A percentile compares a stretch with the other conserved stretches of the same genome.
phyloP scores from a whole-genome alignment of 2,888 invertebrate genomes.

The Melinaea marsaeus region DNA sequence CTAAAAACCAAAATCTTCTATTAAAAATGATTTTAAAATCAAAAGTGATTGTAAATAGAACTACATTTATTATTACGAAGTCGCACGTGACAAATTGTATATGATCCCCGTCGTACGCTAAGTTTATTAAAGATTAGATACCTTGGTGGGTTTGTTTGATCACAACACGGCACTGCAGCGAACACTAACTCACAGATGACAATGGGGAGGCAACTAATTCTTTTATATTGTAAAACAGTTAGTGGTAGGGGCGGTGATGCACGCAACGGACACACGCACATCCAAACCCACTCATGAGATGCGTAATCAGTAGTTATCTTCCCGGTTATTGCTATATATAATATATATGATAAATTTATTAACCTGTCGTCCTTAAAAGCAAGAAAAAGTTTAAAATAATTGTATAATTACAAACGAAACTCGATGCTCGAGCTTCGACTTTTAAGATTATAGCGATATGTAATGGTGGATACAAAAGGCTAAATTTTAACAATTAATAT shows the following conservation, averaged over 20 bases:
- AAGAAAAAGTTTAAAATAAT: constrained; percentile 18
- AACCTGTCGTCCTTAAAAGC: constrained; percentile 20
- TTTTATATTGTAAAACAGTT: constrained; percentile 66
- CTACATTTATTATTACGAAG: constrained; percentile 7
- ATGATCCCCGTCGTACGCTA: constrained; percentile 15
- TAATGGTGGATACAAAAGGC: not conserved
- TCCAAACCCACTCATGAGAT: not conserved
- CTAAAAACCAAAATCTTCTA: too few species aligned
- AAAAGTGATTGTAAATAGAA: constrained; percentile 7
- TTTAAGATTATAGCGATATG: constrained; percentile 11
- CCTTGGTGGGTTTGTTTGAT: constrained; percentile 55
- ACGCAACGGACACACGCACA: constrained; percentile 34
- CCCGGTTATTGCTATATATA: not conserved
- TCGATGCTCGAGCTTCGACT: constrained; percentile 11
- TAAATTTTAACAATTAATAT: not conserved
- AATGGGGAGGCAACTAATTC: constrained; percentile 55
- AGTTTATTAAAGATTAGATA: constrained; percentile 36
- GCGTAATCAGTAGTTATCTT: constrained; percentile 7
- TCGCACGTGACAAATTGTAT: constrained; percentile 11
- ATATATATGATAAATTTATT: not conserved
- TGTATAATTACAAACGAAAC: constrained; percentile 19
- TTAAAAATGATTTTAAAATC: not conserved
- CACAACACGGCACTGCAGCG: constrained; percentile 73
- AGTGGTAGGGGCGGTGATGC: constrained; percentile 54
- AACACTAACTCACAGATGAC: constrained; percentile 68